Evolutionary conservation across 2,113 vertebrate genomes (phyloP).

Genomic region (Cyprinodon brontotheroides): DNA sequence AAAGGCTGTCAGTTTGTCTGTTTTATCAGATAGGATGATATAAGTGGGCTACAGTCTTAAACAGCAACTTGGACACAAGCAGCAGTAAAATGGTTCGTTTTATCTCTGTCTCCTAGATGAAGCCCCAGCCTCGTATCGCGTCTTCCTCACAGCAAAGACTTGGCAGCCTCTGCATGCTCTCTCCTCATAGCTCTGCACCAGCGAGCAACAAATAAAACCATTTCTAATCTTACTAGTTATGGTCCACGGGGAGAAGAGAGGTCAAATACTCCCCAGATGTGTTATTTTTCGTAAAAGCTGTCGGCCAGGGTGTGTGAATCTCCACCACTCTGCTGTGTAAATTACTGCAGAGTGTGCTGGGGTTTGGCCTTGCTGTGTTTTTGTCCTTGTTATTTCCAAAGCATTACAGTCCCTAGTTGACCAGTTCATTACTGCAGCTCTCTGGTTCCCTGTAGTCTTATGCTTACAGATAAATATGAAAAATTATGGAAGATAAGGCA

Average conservation of each 20-base stretch:
- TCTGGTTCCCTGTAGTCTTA: constrained; percentile 25
- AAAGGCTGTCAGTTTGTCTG: constrained; percentile 36
- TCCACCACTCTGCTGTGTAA: constrained; percentile 18
- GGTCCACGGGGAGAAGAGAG: constrained; percentile 39
- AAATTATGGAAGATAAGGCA: constrained; percentile 2
- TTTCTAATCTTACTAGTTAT: constrained; percentile 39
- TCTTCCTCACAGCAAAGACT: constrained; percentile 24
- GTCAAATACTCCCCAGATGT: constrained; percentile 26
- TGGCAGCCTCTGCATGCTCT: constrained; percentile 20
- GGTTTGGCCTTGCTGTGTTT: constrained; percentile 39
- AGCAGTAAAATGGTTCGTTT: constrained; percentile 59
- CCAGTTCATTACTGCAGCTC: constrained; percentile 35
- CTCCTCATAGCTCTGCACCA: not conserved
- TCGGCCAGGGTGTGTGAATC: constrained; percentile 33
- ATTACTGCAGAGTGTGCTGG: constrained; percentile 21
- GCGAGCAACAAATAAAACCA: constrained; percentile 11
- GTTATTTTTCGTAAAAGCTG: not conserved
- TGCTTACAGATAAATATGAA: constrained; percentile 18
- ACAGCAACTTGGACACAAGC: constrained; percentile 30
- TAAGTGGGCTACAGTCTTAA: constrained; percentile 52
- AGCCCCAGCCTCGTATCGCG: constrained; percentile 15
- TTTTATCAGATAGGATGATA: constrained; percentile 64
- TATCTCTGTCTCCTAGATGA: constrained; percentile 45
- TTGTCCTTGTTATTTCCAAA: constrained; percentile 28
- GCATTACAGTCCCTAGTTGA: constrained; percentile 11